phyloP scores from a whole-genome alignment of 1,140 invertebrate genomes.

The Oreohelix idahoensis region DNA sequence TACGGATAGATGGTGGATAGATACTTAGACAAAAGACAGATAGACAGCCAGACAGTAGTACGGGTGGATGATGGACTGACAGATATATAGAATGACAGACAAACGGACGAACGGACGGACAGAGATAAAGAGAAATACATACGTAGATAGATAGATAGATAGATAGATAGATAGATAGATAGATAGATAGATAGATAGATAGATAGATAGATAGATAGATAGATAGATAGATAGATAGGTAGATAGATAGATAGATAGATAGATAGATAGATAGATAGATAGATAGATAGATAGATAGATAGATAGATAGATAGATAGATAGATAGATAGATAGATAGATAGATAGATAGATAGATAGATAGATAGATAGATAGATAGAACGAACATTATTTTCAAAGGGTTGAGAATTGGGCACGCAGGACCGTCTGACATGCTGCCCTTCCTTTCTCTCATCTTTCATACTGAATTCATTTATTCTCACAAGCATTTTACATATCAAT shows the following conservation, averaged over 20 bases:
- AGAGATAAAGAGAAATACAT: constrained; percentile 12
- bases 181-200: not conserved
- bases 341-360: not conserved
- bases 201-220: not conserved
- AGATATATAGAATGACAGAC: constrained; percentile 13
- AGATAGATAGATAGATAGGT: not conserved
- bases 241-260: not conserved
- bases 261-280: not conserved
- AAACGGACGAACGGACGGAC: constrained; percentile 15
- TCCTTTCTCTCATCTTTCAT: too few species aligned
- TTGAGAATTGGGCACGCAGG: too few species aligned
- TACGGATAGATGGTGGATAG: not conserved
- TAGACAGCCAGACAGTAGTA: not conserved
- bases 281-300: not conserved
- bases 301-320: not conserved
- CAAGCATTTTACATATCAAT: too few species aligned
- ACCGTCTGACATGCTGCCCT: too few species aligned
- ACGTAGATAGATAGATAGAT: not conserved
- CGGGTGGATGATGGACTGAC: too few species aligned
- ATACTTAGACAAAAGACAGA: not conserved
- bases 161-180: not conserved
- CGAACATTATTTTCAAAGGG: too few species aligned
- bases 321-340: not conserved
- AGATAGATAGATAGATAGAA: not conserved
- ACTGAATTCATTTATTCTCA: too few species aligned